A percentile compares a stretch with the other conserved stretches of the same genome.
These are phyloP conservation scores for Eulithis prunata DNA, from an alignment of 2,888 invertebrate genomes.

Conservation along the genomic window DNA sequence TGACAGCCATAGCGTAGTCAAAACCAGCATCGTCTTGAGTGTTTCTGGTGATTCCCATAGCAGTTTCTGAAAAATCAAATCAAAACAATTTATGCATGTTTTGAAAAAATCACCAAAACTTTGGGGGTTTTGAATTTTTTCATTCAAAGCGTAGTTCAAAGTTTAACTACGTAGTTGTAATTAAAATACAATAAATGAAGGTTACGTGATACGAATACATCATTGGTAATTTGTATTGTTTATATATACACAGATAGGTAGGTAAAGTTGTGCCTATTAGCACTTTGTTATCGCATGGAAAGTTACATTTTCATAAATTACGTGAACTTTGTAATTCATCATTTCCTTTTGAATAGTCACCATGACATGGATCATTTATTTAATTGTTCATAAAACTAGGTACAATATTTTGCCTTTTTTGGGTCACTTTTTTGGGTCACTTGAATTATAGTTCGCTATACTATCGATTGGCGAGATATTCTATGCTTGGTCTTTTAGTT, in stretches of 20 bases:
- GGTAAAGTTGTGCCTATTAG: no score
- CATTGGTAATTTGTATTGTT: no score
- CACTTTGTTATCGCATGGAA: neutral
- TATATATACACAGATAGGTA: no score
- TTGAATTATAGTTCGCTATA: no score
- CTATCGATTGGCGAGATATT: no score
- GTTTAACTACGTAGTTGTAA: neutral
- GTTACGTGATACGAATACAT: no score
- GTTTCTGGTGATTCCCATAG: constrained; percentile 92
- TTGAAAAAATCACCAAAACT: no score
- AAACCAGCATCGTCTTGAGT: constrained; percentile 89
- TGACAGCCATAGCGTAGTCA: constrained; percentile 93
- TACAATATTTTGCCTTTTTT: no score
- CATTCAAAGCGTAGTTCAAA: neutral
- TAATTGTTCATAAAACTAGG: no score
- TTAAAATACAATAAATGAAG: neutral
- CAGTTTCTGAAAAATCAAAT: constrained; percentile 85
- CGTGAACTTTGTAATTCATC: neutral
- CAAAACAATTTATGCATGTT: no score
- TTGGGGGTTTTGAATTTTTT: neutral
- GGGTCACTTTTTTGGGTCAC: no score
- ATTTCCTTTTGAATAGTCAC: constrained; percentile 5
- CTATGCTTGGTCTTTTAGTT: no score
- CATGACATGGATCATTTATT: neutral
- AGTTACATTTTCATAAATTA: constrained; percentile 7